Percentiles rank a stretch among this genome's conserved stretches.
Evolutionary conservation across 2,888 invertebrate genomes (phyloP).

Genomic region (Drosophila peninsularis): DNA sequence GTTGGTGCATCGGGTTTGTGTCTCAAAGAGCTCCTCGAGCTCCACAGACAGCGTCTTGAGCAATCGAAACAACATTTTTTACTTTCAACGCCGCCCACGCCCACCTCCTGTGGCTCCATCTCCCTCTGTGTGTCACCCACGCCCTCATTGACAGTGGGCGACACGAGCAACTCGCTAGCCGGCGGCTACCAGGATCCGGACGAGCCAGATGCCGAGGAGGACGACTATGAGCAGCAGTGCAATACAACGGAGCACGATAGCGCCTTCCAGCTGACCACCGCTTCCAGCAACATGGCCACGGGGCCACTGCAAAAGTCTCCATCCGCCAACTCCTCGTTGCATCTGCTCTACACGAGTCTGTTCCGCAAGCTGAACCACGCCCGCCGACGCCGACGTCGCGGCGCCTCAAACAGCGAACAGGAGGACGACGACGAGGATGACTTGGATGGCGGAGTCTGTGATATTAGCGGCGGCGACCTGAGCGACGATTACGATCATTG

Average conservation of each 20-base stretch:
- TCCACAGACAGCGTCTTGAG: slow-evolving; percentile 81
- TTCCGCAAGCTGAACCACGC: slow-evolving; percentile 75
- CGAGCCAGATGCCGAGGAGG: slow-evolving; percentile 40
- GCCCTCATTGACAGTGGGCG: slow-evolving; percentile 67
- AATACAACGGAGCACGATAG: slow-evolving; percentile 59
- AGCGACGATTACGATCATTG: slow-evolving; percentile 83
- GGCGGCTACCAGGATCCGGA: slow-evolving; percentile 34
- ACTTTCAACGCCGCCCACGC: slow-evolving; percentile 82
- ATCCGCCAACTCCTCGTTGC: slow-evolving; percentile 77
- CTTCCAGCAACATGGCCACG: slow-evolving; percentile 42
- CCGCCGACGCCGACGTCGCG: slow-evolving; percentile 57
- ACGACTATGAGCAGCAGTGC: slow-evolving; percentile 59
- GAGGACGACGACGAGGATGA: slow-evolving; percentile 64
- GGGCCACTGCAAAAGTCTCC: slow-evolving; percentile 75
- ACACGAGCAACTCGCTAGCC: slow-evolving; percentile 48
- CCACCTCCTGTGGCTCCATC: slow-evolving; percentile 73
- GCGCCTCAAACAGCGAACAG: slow-evolving; percentile 73
- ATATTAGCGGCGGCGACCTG: slow-evolving; percentile 81
- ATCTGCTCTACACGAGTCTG: slow-evolving; percentile 80
- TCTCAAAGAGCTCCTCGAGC: slow-evolving; percentile 80
- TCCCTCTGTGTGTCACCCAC: slow-evolving; percentile 71
- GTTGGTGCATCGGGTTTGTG: slow-evolving; percentile 61
- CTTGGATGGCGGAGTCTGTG: slow-evolving; percentile 79
- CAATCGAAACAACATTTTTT: slow-evolving; percentile 83
- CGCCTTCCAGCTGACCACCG: slow-evolving; percentile 69